Conservation (phyloP, 2,888 invertebrate species). For the Cheilosia grossa region DNA sequence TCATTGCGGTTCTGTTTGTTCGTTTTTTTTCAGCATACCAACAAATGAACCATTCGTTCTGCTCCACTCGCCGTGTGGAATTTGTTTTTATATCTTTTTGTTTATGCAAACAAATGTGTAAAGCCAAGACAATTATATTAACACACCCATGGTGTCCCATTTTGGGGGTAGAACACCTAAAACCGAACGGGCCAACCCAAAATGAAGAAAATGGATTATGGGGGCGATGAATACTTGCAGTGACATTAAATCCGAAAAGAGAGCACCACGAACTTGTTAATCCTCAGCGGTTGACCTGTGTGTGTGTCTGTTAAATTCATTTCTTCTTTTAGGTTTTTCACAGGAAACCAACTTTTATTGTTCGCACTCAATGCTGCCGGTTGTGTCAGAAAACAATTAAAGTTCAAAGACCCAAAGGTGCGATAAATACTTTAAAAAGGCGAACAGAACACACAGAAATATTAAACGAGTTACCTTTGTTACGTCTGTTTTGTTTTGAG, state of each 20-base stretch:
- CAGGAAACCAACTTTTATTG: conserved; percentile 9
- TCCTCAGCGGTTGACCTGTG: conserved; percentile 31
- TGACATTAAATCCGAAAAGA: background rate
- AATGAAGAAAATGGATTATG: conserved; percentile 16
- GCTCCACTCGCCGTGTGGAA: conserved; percentile 23
- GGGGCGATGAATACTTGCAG: conserved; percentile 4
- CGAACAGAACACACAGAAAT: conserved; percentile 33
- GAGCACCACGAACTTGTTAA: conserved; percentile 10
- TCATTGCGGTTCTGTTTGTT: background rate
- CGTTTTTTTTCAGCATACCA: background rate
- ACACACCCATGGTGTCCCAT: conserved; percentile 34
- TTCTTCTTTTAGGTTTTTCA: background rate
- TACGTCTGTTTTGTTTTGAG: background rate
- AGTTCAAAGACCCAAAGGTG: conserved; percentile 71
- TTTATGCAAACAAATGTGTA: background rate
- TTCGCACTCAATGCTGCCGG: background rate
- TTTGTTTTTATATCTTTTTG: background rate
- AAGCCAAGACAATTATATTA: conserved; percentile 1
- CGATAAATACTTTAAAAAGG: conserved; percentile 52
- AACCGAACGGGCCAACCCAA: conserved; percentile 39
- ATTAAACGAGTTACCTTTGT: conserved; percentile 37
- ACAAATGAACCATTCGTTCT: conserved; percentile 15
- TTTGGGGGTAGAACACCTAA: conserved; percentile 33
- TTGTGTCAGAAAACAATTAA: conserved; percentile 27
- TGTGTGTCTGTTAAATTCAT: background rate